These are phyloP conservation scores for Gasterosteus aculeatus DNA, from an alignment of 2,113 vertebrate species.

Conservation along the genomic window DNA sequence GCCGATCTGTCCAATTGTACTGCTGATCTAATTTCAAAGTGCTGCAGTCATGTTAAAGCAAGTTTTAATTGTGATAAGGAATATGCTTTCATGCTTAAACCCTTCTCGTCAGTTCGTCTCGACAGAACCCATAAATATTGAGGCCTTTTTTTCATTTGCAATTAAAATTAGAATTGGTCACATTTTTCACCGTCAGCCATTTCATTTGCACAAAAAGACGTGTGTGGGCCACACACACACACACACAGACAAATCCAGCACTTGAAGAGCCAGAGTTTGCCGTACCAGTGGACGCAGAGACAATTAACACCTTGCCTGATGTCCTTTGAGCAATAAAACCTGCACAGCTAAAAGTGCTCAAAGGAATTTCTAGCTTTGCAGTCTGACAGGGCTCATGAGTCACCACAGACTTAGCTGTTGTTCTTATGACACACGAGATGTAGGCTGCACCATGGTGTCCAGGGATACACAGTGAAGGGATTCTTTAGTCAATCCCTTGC, in stretches of 20 bases:
- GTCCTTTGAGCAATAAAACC: constrained; percentile 22
- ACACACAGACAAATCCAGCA: background rate
- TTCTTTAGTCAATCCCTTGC: constrained; percentile 53
- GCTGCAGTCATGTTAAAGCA: constrained; percentile 71
- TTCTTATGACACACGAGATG: constrained; percentile 55
- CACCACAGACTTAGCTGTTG: constrained; percentile 55
- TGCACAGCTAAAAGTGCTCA: constrained; percentile 29
- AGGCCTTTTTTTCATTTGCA: constrained; percentile 66
- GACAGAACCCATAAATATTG: constrained; percentile 71
- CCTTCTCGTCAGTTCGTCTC: constrained; percentile 61
- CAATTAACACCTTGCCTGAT: constrained; percentile 1
- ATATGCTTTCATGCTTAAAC: constrained; percentile 74
- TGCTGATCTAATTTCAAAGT: constrained; percentile 79
- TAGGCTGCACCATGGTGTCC: constrained; percentile 49
- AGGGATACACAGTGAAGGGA: constrained; percentile 53
- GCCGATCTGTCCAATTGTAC: constrained; percentile 69
- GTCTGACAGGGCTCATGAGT: constrained; percentile 54
- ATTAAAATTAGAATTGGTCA: constrained; percentile 79
- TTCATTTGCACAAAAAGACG: constrained; percentile 66
- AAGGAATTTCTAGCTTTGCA: constrained; percentile 17
- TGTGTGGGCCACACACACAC: constrained; percentile 47
- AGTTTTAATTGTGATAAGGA: constrained; percentile 78
- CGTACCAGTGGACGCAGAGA: constrained; percentile 9
- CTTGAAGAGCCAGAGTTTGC: constrained; percentile 18
- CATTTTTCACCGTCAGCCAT: constrained; percentile 78